Evolutionary conservation across 2,113 vertebrate species (phyloP).

Genomic region (Xenopus laevis): DNA sequence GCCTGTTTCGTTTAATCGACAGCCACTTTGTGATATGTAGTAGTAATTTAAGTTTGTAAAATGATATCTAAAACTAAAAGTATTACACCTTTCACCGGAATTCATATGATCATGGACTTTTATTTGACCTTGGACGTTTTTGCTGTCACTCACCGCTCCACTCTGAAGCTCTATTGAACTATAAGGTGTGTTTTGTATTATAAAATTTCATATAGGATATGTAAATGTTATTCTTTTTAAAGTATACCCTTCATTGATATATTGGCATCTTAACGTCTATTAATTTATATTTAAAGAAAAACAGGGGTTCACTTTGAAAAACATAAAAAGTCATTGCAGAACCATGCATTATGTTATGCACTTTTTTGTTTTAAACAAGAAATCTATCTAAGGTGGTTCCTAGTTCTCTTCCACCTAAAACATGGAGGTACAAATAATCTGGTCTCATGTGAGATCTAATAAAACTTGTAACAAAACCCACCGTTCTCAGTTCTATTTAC

Average conservation of each 20-base stretch:
- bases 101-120: no score
- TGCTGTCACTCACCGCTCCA: no score
- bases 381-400: conserved; percentile 68
- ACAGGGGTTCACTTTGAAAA: conserved; percentile 71
- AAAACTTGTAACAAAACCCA: conserved; percentile 39
- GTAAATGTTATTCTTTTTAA: conserved; percentile 67
- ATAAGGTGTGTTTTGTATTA: conserved; percentile 74
- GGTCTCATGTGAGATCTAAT: conserved; percentile 56
- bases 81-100: no score
- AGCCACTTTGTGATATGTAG: no score
- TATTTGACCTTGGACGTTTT: no score
- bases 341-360: conserved; percentile 83
- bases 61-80: no score
- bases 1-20: no score
- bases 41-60: no score
- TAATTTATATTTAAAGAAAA: conserved; percentile 81
- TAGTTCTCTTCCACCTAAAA: conserved; percentile 62
- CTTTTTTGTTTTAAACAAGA: conserved; percentile 90
- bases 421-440: conserved; percentile 54
- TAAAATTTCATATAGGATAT: conserved; percentile 70
- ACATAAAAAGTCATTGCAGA: conserved; percentile 75
- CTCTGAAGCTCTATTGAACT: conserved; percentile 56
- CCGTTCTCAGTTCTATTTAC: no score
- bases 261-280: conserved; percentile 73
- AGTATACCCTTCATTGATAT: conserved; percentile 67